A percentile compares a stretch with the other conserved stretches of the same genome.
These are phyloP conservation scores for Meles meles DNA, from an alignment of 2,113 vertebrate genomes.

Conservation along the genomic window DNA sequence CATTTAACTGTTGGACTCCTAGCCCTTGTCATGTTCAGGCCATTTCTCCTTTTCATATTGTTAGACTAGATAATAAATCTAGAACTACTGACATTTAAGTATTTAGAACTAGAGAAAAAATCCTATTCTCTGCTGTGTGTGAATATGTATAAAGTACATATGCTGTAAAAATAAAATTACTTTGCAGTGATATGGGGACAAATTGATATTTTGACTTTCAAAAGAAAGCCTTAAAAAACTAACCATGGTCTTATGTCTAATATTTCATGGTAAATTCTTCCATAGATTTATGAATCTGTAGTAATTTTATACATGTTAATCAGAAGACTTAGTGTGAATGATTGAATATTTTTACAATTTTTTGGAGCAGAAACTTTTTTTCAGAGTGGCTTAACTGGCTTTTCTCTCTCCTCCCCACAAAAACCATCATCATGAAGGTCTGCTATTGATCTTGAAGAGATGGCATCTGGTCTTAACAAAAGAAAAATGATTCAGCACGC, in stretches of 20 bases:
- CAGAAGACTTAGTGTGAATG: slow-evolving; percentile 13
- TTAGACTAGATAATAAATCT: background rate
- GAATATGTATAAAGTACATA: background rate
- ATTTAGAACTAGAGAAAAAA: slow-evolving; percentile 25
- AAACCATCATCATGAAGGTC: slow-evolving; percentile 81
- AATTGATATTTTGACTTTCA: background rate
- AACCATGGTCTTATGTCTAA: background rate
- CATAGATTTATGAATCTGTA: slow-evolving; percentile 3
- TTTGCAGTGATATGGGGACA: background rate
- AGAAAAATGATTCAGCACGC: slow-evolving; percentile 99
- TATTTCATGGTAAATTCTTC: slow-evolving; percentile 19
- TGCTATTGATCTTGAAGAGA: slow-evolving; percentile 99
- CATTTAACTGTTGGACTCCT: background rate
- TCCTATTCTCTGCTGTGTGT: slow-evolving; percentile 4
- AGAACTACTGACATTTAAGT: background rate
- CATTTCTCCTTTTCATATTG: background rate
- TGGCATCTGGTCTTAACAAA: slow-evolving; percentile 99
- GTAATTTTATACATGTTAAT: slow-evolving; percentile 25
- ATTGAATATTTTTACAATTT: background rate
- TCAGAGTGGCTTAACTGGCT: slow-evolving; percentile 25
- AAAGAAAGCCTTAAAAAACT: slow-evolving; percentile 38
- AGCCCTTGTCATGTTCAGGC: background rate
- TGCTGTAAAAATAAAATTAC: slow-evolving; percentile 2
- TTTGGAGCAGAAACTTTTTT: background rate
- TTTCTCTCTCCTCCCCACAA: slow-evolving; percentile 30